These are phyloP conservation scores for Philypnodon macrostomus DNA, from an alignment of 2,797 vertebrate species.

Conservation along the genomic window DNA sequence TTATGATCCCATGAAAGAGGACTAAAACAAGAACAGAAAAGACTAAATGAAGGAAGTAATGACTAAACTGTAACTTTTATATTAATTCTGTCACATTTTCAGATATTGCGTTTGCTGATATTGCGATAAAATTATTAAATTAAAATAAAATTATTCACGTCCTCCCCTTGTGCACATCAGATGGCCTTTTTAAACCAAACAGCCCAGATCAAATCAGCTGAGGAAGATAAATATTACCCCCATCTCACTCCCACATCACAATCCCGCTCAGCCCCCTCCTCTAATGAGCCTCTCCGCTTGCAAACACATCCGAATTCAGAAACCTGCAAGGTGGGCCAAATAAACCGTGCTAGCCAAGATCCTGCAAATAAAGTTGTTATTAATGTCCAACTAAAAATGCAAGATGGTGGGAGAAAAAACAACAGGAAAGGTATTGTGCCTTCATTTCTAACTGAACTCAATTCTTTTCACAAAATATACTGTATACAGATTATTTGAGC, in stretches of 20 bases:
- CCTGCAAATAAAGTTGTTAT: conserved; percentile 26
- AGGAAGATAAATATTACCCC: conserved; percentile 40
- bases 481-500: conserved; percentile 7
- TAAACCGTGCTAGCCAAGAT: conserved; percentile 40
- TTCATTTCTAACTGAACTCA: conserved; percentile 55
- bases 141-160: conserved; percentile 3
- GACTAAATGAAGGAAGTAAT: too few relatives aligned
- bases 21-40: too few relatives aligned
- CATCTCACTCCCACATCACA: conserved; percentile 31
- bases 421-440: conserved; percentile 37
- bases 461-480: conserved; percentile 38
- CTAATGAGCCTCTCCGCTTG: conserved; percentile 57
- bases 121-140: too few relatives aligned
- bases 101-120: too few relatives aligned
- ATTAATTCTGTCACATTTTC: too few relatives aligned
- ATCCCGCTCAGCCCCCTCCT: conserved; percentile 37
- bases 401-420: conserved; percentile 45
- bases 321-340: conserved; percentile 22
- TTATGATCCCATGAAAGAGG: too few relatives aligned
- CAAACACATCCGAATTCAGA: conserved; percentile 52
- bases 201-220: conserved; percentile 36
- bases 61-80: too few relatives aligned
- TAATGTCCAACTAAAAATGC: conserved; percentile 49
- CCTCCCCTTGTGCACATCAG: conserved; percentile 22
- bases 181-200: conserved; percentile 16